Evolutionary conservation across 2,113 vertebrate species (phyloP).

Genomic region (Nerophis lumbriciformis): DNA sequence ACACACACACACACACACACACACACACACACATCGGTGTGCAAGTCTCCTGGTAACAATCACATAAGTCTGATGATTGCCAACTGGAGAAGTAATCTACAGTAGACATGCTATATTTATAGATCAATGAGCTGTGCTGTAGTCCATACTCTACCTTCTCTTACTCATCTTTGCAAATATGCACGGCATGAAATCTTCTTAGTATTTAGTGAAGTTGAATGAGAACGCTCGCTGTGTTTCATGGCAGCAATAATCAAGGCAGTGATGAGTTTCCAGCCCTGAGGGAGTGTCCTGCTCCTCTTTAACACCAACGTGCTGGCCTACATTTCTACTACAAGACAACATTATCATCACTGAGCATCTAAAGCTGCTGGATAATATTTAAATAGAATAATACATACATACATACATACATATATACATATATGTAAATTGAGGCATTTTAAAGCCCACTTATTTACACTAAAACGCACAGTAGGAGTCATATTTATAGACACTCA

Average conservation of each 20-base stretch:
- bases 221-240: constrained; percentile 12
- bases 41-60: constrained; percentile 38
- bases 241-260: constrained; percentile 49
- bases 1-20: constrained; percentile 9
- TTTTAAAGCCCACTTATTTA: too few species aligned
- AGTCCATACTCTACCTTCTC: background rate
- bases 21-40: constrained; percentile 5
- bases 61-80: constrained; percentile 35
- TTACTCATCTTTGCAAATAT: background rate
- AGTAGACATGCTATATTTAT: background rate
- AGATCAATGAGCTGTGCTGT: too few species aligned
- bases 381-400: background rate
- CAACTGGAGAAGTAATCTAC: constrained; percentile 1
- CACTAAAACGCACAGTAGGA: too few species aligned
- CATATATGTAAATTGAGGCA: too few species aligned
- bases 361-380: constrained; percentile 19
- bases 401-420: too few species aligned
- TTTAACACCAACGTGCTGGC: constrained; percentile 58
- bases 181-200: background rate
- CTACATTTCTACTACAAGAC: constrained; percentile 54
- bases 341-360: constrained; percentile 40
- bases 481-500: too few species aligned
- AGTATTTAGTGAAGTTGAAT: constrained; percentile 4
- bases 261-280: constrained; percentile 50
- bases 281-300: constrained; percentile 55